Percentiles rank a stretch among this genome's conserved stretches.
Conservation (phyloP, 1,140 invertebrate genomes). For the Aphelenchoides fujianensis region DNA sequence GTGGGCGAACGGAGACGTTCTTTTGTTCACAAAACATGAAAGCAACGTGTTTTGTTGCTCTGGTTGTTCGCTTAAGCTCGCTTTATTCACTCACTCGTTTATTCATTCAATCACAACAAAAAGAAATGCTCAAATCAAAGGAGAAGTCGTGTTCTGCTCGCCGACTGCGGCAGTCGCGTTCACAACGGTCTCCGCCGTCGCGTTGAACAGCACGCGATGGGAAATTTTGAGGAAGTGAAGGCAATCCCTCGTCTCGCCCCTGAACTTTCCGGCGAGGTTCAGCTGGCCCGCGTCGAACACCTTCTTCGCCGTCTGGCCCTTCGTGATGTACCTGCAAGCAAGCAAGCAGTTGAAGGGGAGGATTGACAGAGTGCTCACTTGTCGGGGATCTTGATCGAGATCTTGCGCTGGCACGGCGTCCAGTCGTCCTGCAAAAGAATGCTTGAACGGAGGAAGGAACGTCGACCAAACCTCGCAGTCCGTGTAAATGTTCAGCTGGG, state of each 20-base stretch:
- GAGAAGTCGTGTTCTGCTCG: no score
- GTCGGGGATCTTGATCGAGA: constrained; percentile 53
- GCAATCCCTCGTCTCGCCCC: constrained; percentile 54
- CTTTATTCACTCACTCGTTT: no score
- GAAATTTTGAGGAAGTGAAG: constrained; percentile 37
- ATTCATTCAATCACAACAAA: no score
- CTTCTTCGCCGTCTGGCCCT: constrained; percentile 44
- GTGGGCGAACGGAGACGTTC: no score
- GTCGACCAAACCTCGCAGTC: constrained; percentile 12
- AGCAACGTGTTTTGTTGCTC: neutral
- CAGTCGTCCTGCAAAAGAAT: no score
- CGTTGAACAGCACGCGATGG: neutral
- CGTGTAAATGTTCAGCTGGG: neutral
- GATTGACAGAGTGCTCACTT: no score
- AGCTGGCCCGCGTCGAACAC: constrained; percentile 49
- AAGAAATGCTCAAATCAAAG: no score
- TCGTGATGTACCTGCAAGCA: constrained; percentile 49
- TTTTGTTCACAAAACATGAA: no score
- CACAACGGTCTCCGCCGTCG: neutral
- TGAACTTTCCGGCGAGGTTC: constrained; percentile 50
- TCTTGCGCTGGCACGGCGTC: constrained; percentile 47
- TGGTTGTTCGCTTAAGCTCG: neutral
- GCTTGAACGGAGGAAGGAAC: no score
- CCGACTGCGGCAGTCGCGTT: no score
- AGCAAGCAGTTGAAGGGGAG: no score